Conservation (phyloP, 92 coral and sea anemone genomes). For the Pocillopora meandrina region DNA sequence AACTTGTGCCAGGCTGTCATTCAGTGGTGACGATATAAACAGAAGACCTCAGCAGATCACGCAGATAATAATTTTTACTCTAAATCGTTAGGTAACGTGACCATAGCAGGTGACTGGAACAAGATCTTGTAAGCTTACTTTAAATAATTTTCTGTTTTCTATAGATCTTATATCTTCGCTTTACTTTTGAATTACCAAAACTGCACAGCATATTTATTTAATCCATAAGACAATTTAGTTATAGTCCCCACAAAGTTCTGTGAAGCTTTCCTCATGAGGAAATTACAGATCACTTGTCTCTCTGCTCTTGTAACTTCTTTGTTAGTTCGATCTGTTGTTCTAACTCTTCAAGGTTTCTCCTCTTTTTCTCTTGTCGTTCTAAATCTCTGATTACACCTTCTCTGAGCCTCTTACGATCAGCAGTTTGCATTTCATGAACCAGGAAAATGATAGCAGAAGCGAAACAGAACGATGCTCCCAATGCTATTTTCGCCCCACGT, state of each 20-base stretch:
- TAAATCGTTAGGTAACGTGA: no score
- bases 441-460: slow-evolving; percentile 74
- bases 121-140: no score
- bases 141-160: no score
- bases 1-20: no score
- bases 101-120: no score
- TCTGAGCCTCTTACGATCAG: slow-evolving; percentile 82
- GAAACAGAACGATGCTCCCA: slow-evolving; percentile 82
- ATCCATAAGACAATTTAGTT: neutral
- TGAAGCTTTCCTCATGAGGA: neutral
- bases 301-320: slow-evolving; percentile 64
- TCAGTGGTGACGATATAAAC: no score
- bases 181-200: no score
- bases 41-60: no score
- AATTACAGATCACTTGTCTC: slow-evolving; percentile 46
- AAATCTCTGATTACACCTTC: slow-evolving; percentile 93
- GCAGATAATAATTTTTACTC: no score
- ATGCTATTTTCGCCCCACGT: slow-evolving; percentile 72
- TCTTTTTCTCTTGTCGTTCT: slow-evolving; percentile 86
- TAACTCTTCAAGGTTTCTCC: slow-evolving; percentile 67
- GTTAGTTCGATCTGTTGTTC: slow-evolving; percentile 78
- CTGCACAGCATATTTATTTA: no score
- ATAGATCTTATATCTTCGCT: no score
- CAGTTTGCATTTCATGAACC: slow-evolving; percentile 87
- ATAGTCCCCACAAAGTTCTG: neutral